Evolutionary conservation across 2,113 vertebrate species (phyloP).

Genomic region (Catagonus wagneri): DNA sequence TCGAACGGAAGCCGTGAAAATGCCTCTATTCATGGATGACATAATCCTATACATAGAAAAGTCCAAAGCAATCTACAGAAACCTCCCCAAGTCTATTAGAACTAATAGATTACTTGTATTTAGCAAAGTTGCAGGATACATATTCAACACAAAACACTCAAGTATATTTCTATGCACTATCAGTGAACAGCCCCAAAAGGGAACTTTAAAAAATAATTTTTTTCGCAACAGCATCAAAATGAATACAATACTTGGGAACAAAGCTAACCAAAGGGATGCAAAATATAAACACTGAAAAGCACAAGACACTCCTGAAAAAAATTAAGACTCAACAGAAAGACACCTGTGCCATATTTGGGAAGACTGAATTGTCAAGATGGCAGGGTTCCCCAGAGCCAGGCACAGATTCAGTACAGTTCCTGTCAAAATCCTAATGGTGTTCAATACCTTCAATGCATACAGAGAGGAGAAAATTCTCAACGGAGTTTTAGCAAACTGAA

Average conservation of each 20-base stretch:
- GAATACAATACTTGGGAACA: constrained; percentile 19
- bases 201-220: not conserved
- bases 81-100: not conserved
- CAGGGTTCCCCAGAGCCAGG: not conserved
- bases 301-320: not conserved
- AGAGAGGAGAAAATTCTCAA: not conserved
- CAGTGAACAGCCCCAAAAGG: not conserved
- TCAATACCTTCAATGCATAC: not conserved
- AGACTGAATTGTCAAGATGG: not conserved
- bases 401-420: not conserved
- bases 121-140: not conserved
- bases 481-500: not conserved
- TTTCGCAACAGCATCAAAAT: constrained; percentile 16
- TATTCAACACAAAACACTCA: not conserved
- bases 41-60: not conserved
- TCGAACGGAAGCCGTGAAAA: not conserved
- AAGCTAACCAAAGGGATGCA: not conserved
- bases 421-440: not conserved
- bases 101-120: constrained; percentile 4
- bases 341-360: not conserved
- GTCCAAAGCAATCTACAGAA: not conserved
- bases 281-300: not conserved
- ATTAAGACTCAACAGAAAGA: not conserved
- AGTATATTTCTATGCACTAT: not conserved
- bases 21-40: not conserved